Evolutionary conservation across 2,113 vertebrate species (phyloP).

Genomic region (Octodon degus): DNA sequence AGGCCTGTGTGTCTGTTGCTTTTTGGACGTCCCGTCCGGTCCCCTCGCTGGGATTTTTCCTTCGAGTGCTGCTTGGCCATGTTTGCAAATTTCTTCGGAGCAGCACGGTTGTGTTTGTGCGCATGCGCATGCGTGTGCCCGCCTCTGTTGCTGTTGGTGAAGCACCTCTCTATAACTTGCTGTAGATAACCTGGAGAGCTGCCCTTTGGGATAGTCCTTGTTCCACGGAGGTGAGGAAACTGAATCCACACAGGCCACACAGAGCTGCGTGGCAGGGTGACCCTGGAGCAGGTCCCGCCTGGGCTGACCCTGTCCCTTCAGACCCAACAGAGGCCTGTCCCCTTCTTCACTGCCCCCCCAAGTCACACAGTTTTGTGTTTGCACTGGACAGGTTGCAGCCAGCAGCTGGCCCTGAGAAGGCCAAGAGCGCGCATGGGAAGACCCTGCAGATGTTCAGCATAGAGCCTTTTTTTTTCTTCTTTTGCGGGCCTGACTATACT

Average conservation of each 20-base stretch:
- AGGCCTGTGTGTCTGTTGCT: accelerated
- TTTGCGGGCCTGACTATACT: no score
- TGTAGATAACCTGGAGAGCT: neutral
- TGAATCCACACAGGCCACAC: neutral
- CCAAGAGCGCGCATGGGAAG: neutral
- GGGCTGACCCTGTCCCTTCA: neutral
- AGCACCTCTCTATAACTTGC: neutral
- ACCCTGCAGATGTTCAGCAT: no score
- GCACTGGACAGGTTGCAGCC: neutral
- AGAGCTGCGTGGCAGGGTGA: neutral
- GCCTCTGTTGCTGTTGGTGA: neutral
- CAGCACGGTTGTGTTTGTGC: neutral
- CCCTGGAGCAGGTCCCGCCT: neutral
- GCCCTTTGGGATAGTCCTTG: neutral
- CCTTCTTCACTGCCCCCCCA: neutral
- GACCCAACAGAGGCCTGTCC: neutral
- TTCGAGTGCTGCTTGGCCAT: neutral
- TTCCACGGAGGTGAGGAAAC: neutral
- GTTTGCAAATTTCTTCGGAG: neutral
- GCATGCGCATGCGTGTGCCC: accelerated
- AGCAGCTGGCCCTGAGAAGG: neutral
- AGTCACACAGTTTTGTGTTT: accelerated
- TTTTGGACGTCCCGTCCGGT: no score
- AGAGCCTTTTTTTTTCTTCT: no score
- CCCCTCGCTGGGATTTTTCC: neutral